Percentiles rank a stretch among this genome's conserved stretches.
Conservation (phyloP, 2,113 vertebrate genomes). For the Seriola dumerili region DNA sequence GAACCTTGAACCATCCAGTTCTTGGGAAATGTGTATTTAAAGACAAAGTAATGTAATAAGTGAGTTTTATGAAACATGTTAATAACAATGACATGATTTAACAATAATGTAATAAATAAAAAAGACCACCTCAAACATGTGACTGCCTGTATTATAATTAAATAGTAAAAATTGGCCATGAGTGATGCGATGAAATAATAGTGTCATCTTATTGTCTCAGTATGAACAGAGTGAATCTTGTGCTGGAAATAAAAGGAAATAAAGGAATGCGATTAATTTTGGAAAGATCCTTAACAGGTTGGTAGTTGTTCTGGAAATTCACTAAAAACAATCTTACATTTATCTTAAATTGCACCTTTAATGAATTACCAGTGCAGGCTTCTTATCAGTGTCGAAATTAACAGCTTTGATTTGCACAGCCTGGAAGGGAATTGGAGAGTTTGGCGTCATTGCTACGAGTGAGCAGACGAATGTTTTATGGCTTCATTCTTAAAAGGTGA, state of each 20-base stretch:
- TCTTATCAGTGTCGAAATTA: conserved; percentile 50
- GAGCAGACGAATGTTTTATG: conserved; percentile 26
- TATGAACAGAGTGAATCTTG: not conserved
- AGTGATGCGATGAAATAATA: not conserved
- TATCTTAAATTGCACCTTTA: conserved; percentile 19
- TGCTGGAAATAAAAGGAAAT: not conserved
- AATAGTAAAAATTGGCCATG: not conserved
- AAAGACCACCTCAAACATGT: not conserved
- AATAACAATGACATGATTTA: too few species aligned
- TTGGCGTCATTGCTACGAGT: not conserved
- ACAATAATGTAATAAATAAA: not conserved
- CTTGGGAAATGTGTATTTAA: not conserved
- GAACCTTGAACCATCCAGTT: not conserved
- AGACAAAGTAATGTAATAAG: too few species aligned
- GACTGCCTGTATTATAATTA: not conserved
- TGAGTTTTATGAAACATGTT: too few species aligned
- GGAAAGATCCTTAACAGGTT: not conserved
- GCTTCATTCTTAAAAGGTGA: conserved; percentile 10
- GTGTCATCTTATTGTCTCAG: not conserved
- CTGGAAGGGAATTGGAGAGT: conserved; percentile 3
- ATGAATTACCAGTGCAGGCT: conserved; percentile 27
- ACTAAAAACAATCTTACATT: not conserved
- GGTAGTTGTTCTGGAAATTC: conserved; percentile 13
- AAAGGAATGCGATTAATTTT: not conserved
- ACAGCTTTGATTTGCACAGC: conserved; percentile 31